phyloP scores from a whole-genome alignment of 2,113 vertebrate genomes.

The Coracopsis vasa region DNA sequence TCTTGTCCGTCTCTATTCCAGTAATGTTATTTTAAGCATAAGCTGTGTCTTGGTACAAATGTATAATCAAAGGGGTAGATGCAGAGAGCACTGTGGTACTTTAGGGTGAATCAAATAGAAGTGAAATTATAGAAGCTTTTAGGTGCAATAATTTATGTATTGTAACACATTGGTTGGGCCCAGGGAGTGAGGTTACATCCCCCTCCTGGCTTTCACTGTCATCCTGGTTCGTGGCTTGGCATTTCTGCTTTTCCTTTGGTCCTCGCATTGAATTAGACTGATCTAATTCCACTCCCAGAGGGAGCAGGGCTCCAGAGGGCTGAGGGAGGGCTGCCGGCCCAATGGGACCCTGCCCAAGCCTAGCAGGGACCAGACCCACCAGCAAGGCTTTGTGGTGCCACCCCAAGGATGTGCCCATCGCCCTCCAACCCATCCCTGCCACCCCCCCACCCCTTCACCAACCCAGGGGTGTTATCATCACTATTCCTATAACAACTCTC shows the following conservation, averaged over 20 bases:
- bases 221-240: background rate
- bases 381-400: fast-evolving
- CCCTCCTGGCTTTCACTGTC: background rate
- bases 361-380: background rate
- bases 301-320: background rate
- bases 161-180: slow-evolving; percentile 9
- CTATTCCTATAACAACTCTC: fast-evolving
- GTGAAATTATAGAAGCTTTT: slow-evolving; percentile 54
- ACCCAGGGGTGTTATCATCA: fast-evolving
- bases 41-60: slow-evolving; percentile 21
- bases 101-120: slow-evolving; percentile 21
- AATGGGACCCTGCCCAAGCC: fast-evolving
- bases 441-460: background rate
- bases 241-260: background rate
- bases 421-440: background rate
- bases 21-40: slow-evolving; percentile 62
- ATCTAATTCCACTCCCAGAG: background rate
- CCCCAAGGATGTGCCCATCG: fast-evolving
- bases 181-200: background rate
- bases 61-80: slow-evolving; percentile 44
- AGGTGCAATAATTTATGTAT: slow-evolving; percentile 29
- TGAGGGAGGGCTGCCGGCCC: background rate
- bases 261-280: background rate
- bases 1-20: slow-evolving; percentile 59
- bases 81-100: slow-evolving; percentile 28